Conservation (phyloP, 1,140 invertebrate genomes). For the Apolygus lucorum region DNA sequence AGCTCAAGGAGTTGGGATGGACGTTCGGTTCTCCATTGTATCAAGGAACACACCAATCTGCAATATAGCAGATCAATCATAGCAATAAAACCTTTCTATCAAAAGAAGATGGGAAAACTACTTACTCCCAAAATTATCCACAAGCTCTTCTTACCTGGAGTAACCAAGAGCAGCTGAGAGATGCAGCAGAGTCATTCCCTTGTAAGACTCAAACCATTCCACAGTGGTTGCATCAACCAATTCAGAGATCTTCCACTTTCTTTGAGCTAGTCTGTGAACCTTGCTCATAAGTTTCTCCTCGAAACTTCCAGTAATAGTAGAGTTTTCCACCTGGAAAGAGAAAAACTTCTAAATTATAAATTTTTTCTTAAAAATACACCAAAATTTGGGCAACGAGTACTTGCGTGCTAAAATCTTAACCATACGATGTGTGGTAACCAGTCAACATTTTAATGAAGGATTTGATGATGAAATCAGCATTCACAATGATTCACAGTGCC, state of each 20-base stretch:
- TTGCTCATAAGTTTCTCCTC: constrained; percentile 75
- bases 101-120: too few species aligned
- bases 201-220: constrained; percentile 38
- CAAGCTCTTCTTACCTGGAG: constrained; percentile 46
- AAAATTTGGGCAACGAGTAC: too few species aligned
- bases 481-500: too few species aligned
- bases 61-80: constrained; percentile 9
- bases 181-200: constrained; percentile 79
- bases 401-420: too few species aligned
- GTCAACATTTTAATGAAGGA: background rate
- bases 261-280: constrained; percentile 58
- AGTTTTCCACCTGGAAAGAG: constrained; percentile 49
- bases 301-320: constrained; percentile 55
- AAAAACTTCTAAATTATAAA: constrained; percentile 31
- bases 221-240: constrained; percentile 28
- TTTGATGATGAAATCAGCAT: background rate
- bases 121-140: too few species aligned
- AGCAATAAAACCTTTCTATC: constrained; percentile 10
- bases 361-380: too few species aligned
- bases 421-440: background rate
- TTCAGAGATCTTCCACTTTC: constrained; percentile 37
- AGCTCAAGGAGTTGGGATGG: constrained; percentile 75
- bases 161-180: constrained; percentile 81
- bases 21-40: constrained; percentile 82
- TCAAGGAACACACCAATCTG: constrained; percentile 65